A percentile compares a stretch with the other conserved stretches of the same genome.
These are phyloP conservation scores for Rattus rattus DNA, from an alignment of 2,113 vertebrate species.

Conservation along the genomic window DNA sequence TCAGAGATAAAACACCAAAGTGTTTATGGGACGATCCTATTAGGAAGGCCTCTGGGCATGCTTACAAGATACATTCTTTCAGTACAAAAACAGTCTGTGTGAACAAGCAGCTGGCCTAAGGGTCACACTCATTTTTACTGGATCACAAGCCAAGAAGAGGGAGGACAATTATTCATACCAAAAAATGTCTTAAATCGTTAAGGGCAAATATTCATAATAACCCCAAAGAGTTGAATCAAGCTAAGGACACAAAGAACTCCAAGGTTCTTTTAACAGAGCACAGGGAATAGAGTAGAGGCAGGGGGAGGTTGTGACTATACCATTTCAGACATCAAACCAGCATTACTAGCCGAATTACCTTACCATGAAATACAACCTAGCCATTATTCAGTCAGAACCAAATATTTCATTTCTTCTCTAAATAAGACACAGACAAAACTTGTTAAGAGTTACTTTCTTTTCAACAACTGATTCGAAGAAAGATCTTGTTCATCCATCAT, in stretches of 20 bases:
- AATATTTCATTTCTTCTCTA: neutral
- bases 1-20: neutral
- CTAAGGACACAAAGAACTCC: neutral
- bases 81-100: neutral
- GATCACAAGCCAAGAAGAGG: neutral
- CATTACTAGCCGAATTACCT: neutral
- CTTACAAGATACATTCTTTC: slow-evolving; percentile 29
- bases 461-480: neutral
- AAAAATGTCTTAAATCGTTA: neutral
- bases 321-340: neutral
- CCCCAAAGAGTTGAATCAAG: neutral
- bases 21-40: neutral
- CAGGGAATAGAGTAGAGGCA: neutral
- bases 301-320: neutral
- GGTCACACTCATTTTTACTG: neutral
- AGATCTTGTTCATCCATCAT: neutral
- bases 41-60: neutral
- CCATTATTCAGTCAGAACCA: neutral
- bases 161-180: neutral
- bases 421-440: neutral
- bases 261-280: neutral
- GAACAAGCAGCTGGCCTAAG: neutral
- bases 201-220: neutral
- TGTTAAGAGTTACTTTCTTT: neutral
- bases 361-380: neutral